phyloP scores from a whole-genome alignment of 2,797 vertebrate genomes.

The Tadarida brasiliensis region DNA sequence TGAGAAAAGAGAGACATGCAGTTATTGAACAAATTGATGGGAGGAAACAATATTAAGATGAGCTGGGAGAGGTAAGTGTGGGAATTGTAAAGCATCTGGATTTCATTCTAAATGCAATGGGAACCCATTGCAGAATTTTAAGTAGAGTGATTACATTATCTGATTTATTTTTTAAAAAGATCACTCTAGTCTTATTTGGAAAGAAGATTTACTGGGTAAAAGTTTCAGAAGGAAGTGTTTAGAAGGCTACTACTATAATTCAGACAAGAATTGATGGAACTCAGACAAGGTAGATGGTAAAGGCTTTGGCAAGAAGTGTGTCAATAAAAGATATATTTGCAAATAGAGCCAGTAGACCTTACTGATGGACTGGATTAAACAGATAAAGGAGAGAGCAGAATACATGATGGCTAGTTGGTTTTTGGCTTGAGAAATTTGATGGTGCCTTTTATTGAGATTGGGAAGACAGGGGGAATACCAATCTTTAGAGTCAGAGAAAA shows the following conservation, averaged over 20 bases:
- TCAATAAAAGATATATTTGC: not conserved
- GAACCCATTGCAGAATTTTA: not conserved
- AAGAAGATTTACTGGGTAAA: not conserved
- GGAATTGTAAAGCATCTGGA: not conserved
- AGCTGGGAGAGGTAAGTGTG: not conserved
- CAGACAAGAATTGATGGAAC: not conserved
- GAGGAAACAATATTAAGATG: not conserved
- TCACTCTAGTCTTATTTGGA: not conserved
- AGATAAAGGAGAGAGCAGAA: not conserved
- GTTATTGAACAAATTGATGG: not conserved
- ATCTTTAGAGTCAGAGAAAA: not conserved
- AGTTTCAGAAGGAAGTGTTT: not conserved
- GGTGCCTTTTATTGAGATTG: not conserved
- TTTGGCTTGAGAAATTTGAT: not conserved
- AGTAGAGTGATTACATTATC: not conserved
- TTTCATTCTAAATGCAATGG: constrained; percentile 22
- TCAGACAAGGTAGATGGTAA: not conserved
- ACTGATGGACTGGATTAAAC: not conserved
- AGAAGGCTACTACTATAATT: not conserved
- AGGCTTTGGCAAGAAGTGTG: not conserved
- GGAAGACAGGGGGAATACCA: not conserved
- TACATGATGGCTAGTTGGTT: not conserved
- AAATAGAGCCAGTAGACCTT: not conserved
- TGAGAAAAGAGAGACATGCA: not conserved
- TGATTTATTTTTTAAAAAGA: constrained; percentile 24